Base-by-base conservation (phyloP, 1,140 invertebrate genomes). In the Drosophila parabipectinata region DNA sequence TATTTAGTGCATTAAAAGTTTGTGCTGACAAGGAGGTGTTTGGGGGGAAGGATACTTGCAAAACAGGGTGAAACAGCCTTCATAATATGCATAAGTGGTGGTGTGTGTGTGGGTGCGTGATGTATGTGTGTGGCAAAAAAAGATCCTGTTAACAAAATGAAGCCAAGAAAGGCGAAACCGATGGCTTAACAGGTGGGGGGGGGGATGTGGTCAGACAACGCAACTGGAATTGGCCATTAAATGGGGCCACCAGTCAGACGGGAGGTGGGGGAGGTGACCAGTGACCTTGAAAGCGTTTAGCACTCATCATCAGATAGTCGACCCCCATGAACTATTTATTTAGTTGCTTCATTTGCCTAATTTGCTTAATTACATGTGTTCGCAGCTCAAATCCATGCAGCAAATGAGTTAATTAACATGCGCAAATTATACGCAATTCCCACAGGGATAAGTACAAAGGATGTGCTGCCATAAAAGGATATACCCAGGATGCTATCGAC, bases 391-490 rank as follows among this genome's bases (percentile, higher is more conserved):
- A 76, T 76, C 62, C 60, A 76, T 60, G 62, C 72, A 39, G 63
- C 18, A 87, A 82, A 88, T 72, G 52, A 87, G 75, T 56, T 76
- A 85, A 85, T 85, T 85, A 85, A 87, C 78, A 87, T 75, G 74
- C 69, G 73, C 69, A 72, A 79, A 84, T 73, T 84, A 80, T 85
- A 64, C 81, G 61, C 81, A 78, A 87, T 85, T 81, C 74, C 82
- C 82, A 41, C 61, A 37, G 72, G 60, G 59, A 74, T 51, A 39
- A 58, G 68, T 68, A 56, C 66, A 39, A 34, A 47, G 64, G 41
- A 44, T 44, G 41, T 18, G 41, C 6, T 44, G 15, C 8, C n/a
- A 14, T n/a, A 6, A 14, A n/a, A n/a, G n/a, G 10, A 10, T 8
- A 41, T 41, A n/a, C 39, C 8, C 32, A 32, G 32, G 32, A 32